Base-by-base conservation (phyloP, 2,797 vertebrate genomes). In the Megaceryle alcyon region DNA sequence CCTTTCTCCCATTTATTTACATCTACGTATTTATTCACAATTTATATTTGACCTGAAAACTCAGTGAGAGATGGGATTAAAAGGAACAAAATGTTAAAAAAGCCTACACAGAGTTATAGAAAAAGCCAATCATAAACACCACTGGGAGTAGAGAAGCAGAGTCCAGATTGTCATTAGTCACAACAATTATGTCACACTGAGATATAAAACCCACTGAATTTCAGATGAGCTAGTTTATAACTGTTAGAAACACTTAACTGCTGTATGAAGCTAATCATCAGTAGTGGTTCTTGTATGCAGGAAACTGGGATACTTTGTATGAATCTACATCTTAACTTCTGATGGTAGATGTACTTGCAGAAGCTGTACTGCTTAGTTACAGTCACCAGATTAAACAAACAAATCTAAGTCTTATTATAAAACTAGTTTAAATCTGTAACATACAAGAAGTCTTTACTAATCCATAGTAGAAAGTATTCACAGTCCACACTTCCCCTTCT, bases 101-200 rank as follows among this genome's bases (percentile, higher is more conserved):
- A 46, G 8, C 29, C 28, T 57, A 23, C 25, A 43, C 1, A 46
- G 53, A 57, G 15, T 54, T 88, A 57, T 78, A 69, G 65, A 61
- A 94, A 83, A 73, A 17, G 5, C 21, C 64, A 80, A 16, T 57
- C 18, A 25, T 68, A 68, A 92, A 81, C 9, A 78, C 22, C 6
- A 3, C 26, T 73, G 57, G 59, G 56, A 21, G 14, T 61, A 54
- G 21, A 81, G 57, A 51, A 83, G 43, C 17, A 69, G 53, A 60
- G 76, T 66, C 79, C 76, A 92, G 59, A 63, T 41, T 94, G 70
- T 82, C 91, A 76, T 94, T 91, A 94, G 65, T 93, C 76, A 72
- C 78, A 82, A 82, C 57, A 60, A 37, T 31, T 86, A 76, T 20
- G 39, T 56, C 82, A 66, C 39, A 76, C 23, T 79, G 63, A 83